Conservation (phyloP, 2,113 vertebrate species). For the Scalopus aquaticus region DNA sequence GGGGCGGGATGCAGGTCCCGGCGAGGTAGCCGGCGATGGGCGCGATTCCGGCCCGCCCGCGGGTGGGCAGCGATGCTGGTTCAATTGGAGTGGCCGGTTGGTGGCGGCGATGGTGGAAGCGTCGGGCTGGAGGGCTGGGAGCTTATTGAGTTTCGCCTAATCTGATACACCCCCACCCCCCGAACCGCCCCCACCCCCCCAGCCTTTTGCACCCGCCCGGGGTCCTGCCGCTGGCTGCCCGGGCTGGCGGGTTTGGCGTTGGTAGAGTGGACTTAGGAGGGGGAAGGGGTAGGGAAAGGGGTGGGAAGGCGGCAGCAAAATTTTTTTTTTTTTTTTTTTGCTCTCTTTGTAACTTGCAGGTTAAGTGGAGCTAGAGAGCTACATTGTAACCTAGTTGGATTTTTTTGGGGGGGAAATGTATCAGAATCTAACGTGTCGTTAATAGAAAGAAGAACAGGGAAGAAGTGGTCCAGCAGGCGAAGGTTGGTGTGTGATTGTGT, state of each 20-base stretch:
- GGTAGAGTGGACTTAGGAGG: conserved; percentile 68
- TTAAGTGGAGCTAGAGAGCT: conserved; percentile 85
- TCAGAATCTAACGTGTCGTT: conserved; percentile 75
- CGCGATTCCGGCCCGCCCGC: conserved; percentile 38
- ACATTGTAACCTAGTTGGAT: conserved; percentile 77
- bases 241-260: conserved; percentile 66
- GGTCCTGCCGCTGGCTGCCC: conserved; percentile 65
- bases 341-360: conserved; percentile 82
- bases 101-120: conserved; percentile 70
- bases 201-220: conserved; percentile 61
- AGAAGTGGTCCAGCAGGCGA: conserved; percentile 76
- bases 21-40: conserved; percentile 53
- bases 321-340: conserved; percentile 37
- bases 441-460: conserved; percentile 79
- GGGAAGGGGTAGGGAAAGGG: conserved; percentile 68
- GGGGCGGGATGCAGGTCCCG: conserved; percentile 63
- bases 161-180: background rate
- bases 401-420: conserved; percentile 27
- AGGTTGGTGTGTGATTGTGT: conserved; percentile 78
- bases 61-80: conserved; percentile 62
- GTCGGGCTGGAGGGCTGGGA: conserved; percentile 47
- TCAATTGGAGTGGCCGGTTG: conserved; percentile 67
- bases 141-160: conserved; percentile 78
- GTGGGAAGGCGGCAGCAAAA: conserved; percentile 69
- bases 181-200: background rate